These are phyloP conservation scores for Pongo abelii DNA, from an alignment of 2,113 vertebrate species.

Conservation along the genomic window DNA sequence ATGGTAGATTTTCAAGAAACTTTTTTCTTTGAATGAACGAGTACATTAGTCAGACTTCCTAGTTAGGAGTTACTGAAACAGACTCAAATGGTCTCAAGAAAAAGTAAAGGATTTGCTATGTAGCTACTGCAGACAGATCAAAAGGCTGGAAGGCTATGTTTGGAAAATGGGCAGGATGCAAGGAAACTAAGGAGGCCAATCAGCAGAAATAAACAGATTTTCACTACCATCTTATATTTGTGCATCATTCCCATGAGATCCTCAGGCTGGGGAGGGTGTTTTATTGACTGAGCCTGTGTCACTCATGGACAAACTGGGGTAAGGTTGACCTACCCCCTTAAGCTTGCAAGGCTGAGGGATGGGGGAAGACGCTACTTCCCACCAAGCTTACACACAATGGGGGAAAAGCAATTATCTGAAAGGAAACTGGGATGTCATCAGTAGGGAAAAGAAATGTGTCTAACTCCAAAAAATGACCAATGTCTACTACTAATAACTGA, in stretches of 20 bases:
- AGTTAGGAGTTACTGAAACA: background rate
- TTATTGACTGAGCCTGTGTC: background rate
- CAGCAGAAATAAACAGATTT: background rate
- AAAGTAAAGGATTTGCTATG: background rate
- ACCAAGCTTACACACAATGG: background rate
- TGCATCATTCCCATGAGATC: background rate
- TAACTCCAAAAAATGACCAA: background rate
- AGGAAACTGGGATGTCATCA: conserved; percentile 1
- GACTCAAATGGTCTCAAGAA: background rate
- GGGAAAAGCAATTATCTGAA: background rate
- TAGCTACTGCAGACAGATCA: background rate
- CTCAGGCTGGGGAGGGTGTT: background rate
- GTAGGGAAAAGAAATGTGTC: background rate
- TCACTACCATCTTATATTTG: background rate
- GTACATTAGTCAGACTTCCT: background rate
- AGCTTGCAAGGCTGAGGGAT: background rate
- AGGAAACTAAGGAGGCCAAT: background rate
- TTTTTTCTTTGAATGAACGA: background rate
- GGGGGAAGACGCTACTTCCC: background rate
- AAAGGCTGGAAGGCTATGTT: background rate
- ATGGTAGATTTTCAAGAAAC: background rate
- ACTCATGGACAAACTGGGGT: background rate
- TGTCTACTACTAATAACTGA: background rate
- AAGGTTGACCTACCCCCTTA: background rate
- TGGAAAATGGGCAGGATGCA: background rate